These are phyloP conservation scores for Adrianichthys oophorus DNA, from an alignment of 2,797 vertebrate genomes.

Conservation along the genomic window DNA sequence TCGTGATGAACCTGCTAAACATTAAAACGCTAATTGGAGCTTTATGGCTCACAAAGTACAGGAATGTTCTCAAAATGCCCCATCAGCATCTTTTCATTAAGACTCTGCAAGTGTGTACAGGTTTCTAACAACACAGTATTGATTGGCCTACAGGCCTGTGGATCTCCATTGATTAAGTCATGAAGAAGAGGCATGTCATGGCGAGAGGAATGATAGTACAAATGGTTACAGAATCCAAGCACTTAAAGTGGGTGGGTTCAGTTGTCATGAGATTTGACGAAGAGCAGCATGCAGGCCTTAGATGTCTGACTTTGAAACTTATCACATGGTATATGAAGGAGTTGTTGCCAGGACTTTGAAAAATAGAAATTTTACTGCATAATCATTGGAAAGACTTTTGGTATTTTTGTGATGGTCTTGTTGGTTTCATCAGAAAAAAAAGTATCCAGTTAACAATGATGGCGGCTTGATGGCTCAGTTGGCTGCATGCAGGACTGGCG, in stretches of 20 bases:
- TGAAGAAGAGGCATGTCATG: constrained; percentile 52
- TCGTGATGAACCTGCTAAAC: constrained; percentile 33
- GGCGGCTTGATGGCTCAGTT: too few relatives aligned
- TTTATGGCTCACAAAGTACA: constrained; percentile 30
- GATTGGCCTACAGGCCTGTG: constrained; percentile 44
- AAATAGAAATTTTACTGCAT: constrained; percentile 67
- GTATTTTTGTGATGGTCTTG: too few relatives aligned
- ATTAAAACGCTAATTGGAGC: constrained; percentile 3
- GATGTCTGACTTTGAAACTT: constrained; percentile 62
- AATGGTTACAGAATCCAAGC: constrained; percentile 29
- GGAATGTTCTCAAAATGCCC: constrained; percentile 26
- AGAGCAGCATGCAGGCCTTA: constrained; percentile 46
- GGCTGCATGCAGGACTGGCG: too few relatives aligned
- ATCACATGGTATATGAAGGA: constrained; percentile 24
- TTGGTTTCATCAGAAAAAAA: too few relatives aligned
- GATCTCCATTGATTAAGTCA: constrained; percentile 53
- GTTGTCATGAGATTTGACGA: constrained; percentile 37
- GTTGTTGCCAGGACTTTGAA: constrained; percentile 58
- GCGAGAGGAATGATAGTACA: constrained; percentile 37
- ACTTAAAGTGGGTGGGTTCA: constrained; percentile 26
- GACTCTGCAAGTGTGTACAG: constrained; percentile 32
- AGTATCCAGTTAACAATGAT: too few relatives aligned
- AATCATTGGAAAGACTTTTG: too few relatives aligned
- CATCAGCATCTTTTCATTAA: constrained; percentile 54
- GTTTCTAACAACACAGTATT: constrained; percentile 56